A percentile compares a stretch with the other conserved stretches of the same genome.
Conservation (phyloP, 1,140 invertebrate genomes). For the Papilio xuthus region DNA sequence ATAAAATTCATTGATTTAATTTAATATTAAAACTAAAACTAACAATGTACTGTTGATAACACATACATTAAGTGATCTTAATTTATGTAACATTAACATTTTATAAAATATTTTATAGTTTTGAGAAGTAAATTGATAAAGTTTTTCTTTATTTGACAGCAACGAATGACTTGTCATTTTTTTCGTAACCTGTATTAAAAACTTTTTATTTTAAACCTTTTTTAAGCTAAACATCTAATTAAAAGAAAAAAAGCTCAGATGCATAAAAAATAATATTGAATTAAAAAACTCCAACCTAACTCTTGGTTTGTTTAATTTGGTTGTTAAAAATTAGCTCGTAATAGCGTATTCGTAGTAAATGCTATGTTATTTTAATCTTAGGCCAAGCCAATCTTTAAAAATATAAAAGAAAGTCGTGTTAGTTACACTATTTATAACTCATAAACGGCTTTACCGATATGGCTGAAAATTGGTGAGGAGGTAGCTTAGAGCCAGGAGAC, state of each 20-base stretch:
- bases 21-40: not conserved
- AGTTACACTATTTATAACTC: too few relatives aligned
- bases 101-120: not conserved
- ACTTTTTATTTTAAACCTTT: not conserved
- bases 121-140: not conserved
- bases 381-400: not conserved
- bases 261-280: too few relatives aligned
- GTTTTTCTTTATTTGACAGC: not conserved
- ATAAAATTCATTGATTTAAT: conserved; percentile 1
- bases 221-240: not conserved
- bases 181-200: not conserved
- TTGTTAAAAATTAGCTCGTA: too few relatives aligned
- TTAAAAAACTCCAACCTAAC: too few relatives aligned
- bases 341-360: too few relatives aligned
- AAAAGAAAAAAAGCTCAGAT: not conserved
- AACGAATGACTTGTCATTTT: not conserved
- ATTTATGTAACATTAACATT: conserved; percentile 5
- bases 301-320: too few relatives aligned
- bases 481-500: too few relatives aligned
- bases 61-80: conserved; percentile 3
- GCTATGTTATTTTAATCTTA: not conserved
- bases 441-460: too few relatives aligned
- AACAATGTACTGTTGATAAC: not conserved
- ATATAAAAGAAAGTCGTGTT: too few relatives aligned
- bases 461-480: too few relatives aligned